Evolutionary conservation across 2,888 invertebrate genomes (phyloP).

Genomic region (Drosophila dives): DNA sequence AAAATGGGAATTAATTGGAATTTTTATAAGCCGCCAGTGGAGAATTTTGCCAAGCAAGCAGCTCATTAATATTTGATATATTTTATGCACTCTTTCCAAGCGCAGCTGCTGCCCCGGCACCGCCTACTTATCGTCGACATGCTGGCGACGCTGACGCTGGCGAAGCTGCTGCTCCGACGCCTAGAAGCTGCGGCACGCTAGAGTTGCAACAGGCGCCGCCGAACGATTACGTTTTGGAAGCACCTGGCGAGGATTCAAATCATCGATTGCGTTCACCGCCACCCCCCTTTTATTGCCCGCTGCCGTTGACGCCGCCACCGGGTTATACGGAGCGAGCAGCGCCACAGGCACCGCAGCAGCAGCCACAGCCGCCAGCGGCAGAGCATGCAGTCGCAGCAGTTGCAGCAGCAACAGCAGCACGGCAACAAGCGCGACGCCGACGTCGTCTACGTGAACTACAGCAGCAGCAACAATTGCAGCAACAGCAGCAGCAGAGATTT

Average conservation of each 20-base stretch:
- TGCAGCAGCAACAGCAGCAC: conserved; percentile 52
- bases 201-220: conserved; percentile 55
- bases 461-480: conserved; percentile 55
- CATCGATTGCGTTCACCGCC: conserved; percentile 64
- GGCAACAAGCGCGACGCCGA: conserved; percentile 65
- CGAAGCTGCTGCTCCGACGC: conserved; percentile 29
- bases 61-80: conserved; percentile 31
- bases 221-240: conserved; percentile 65
- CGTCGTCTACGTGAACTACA: conserved; percentile 65
- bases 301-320: conserved; percentile 82
- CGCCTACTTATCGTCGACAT: conserved; percentile 57
- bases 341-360: conserved; percentile 19
- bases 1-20: conserved; percentile 60
- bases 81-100: neutral
- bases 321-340: conserved; percentile 73
- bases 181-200: conserved; percentile 31
- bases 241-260: conserved; percentile 49
- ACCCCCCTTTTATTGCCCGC: conserved; percentile 74
- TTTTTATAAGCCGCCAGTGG: conserved; percentile 56
- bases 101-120: conserved; percentile 34
- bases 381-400: conserved; percentile 43
- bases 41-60: conserved; percentile 16
- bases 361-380: conserved; percentile 20
- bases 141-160: conserved; percentile 20
- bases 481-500: conserved; percentile 64